Conservation (phyloP, 2,113 vertebrate species). For the Laticauda laticaudata region DNA sequence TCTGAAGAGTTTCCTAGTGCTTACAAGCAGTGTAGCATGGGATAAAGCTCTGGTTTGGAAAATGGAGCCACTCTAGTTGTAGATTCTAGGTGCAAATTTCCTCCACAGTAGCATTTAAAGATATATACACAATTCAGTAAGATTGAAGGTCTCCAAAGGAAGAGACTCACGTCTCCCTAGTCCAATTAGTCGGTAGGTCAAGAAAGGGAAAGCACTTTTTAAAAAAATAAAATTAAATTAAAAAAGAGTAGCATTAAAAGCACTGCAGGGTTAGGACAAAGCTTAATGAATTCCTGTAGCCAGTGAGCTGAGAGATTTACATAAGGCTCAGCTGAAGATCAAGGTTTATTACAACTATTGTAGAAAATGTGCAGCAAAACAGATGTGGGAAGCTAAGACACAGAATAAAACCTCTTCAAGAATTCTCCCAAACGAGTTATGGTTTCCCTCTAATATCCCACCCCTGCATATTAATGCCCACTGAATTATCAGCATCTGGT, state of each 20-base stretch:
- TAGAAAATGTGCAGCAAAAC: constrained; percentile 47
- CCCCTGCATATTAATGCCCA: constrained; percentile 31
- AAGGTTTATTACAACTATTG: constrained; percentile 36
- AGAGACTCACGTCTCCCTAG: constrained; percentile 38
- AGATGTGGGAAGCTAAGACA: constrained; percentile 48
- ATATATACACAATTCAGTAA: constrained; percentile 27
- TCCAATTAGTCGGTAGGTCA: constrained; percentile 35
- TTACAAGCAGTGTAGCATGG: constrained; percentile 7
- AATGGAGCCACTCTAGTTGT: constrained; percentile 48
- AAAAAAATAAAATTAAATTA: constrained; percentile 28
- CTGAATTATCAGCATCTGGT: constrained; percentile 40
- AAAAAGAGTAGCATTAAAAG: constrained; percentile 42
- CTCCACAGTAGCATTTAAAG: constrained; percentile 33
- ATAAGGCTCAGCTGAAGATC: constrained; percentile 38
- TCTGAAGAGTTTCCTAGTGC: background rate
- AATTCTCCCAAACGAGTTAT: constrained; percentile 45
- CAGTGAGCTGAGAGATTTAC: constrained; percentile 45
- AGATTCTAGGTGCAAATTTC: constrained; percentile 39
- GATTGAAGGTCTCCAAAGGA: constrained; percentile 36
- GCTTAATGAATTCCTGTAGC: constrained; percentile 38
- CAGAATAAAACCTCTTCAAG: constrained; percentile 36
- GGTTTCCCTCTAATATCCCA: constrained; percentile 30
- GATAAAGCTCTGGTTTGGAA: constrained; percentile 38
- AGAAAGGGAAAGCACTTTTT: constrained; percentile 39
- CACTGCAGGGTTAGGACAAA: constrained; percentile 46